These are phyloP conservation scores for Halcyon malimbica DNA, from an alignment of 2,113 vertebrate species.

Conservation along the genomic window DNA sequence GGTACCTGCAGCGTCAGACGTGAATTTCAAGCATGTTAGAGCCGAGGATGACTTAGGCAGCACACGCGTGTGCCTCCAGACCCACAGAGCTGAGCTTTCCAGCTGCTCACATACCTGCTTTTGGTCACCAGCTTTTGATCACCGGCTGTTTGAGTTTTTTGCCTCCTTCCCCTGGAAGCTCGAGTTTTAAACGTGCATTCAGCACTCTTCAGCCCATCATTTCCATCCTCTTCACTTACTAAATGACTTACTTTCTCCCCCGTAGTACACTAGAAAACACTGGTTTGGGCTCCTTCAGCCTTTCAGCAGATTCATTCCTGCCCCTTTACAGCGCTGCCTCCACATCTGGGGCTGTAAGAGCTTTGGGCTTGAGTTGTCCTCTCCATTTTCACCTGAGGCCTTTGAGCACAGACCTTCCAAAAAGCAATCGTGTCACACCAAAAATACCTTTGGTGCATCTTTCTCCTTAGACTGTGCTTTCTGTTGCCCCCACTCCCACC, in stretches of 20 bases:
- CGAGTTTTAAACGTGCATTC: background rate
- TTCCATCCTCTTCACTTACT: background rate
- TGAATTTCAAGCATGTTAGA: slow-evolving; percentile 31
- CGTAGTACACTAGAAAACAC: background rate
- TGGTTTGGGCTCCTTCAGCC: background rate
- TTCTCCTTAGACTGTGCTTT: background rate
- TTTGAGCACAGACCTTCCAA: background rate
- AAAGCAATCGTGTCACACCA: background rate
- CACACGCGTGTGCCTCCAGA: background rate
- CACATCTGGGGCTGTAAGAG: background rate
- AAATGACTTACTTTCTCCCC: background rate
- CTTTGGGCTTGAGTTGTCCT: background rate
- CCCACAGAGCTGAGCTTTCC: background rate
- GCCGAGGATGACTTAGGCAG: background rate
- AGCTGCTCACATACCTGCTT: background rate
- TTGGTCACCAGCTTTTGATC: slow-evolving; percentile 22
- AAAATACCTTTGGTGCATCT: background rate
- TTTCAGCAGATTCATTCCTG: background rate
- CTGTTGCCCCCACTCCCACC: accelerated
- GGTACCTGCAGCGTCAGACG: background rate
- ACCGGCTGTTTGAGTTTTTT: background rate
- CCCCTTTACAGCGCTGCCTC: background rate
- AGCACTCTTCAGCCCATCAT: background rate
- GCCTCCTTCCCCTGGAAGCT: background rate
- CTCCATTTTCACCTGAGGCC: background rate